Evolutionary conservation across 2,113 vertebrate genomes (phyloP).

Genomic region (Pelmatolapia mariae): DNA sequence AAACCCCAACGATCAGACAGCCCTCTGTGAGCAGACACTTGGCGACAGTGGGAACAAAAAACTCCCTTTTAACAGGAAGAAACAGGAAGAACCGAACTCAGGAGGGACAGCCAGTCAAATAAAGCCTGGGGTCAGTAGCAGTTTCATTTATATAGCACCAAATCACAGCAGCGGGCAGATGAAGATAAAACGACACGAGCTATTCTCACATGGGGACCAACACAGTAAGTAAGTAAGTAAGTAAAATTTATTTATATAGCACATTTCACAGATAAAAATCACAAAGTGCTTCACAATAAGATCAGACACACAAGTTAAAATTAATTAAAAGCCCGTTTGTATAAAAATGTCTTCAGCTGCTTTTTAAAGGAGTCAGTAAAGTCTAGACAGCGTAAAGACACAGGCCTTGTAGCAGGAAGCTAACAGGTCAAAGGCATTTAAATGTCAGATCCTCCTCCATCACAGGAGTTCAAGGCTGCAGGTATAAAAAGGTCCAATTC

Average conservation of each 20-base stretch:
- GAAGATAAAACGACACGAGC: neutral
- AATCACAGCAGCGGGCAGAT: neutral
- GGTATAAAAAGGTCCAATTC: neutral
- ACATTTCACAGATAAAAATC: no score
- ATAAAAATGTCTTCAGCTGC: no score
- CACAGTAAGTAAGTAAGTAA: no score
- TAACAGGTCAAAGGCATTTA: neutral
- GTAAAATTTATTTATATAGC: no score
- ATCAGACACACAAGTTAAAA: no score
- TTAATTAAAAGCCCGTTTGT: no score
- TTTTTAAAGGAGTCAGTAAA: no score
- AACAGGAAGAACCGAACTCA: neutral
- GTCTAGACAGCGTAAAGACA: no score
- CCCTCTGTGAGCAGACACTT: neutral
- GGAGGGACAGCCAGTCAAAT: neutral
- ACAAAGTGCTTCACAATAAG: no score
- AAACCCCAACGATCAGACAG: neutral
- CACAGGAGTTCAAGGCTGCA: neutral
- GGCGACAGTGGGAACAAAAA: neutral
- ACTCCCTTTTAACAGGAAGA: neutral
- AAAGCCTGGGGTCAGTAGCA: neutral
- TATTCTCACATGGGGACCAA: neutral
- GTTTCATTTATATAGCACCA: neutral
- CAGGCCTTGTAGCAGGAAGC: neutral
- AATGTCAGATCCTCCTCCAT: fast-evolving